A percentile compares a stretch with the other conserved stretches of the same genome.
Conservation (phyloP, 2,888 invertebrate genomes). For the Chalcosyrphus nemorum region DNA sequence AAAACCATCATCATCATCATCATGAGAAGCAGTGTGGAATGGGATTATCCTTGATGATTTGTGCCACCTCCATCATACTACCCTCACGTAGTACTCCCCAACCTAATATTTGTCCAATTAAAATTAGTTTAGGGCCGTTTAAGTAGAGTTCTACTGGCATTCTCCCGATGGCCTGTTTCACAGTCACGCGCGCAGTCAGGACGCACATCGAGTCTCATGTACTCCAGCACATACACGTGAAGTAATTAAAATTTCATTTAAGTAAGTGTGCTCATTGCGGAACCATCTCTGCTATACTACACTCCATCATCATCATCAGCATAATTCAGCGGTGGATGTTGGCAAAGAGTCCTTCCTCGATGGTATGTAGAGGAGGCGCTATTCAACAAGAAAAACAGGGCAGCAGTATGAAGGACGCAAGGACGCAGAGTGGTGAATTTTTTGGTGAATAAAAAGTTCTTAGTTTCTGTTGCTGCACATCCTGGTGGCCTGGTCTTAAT, state of each 20-base stretch:
- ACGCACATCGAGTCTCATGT: background rate
- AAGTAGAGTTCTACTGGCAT: background rate
- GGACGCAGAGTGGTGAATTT: background rate
- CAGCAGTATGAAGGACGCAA: background rate
- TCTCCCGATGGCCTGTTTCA: conserved; percentile 13
- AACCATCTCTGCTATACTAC: background rate
- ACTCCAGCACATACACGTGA: conserved; percentile 33
- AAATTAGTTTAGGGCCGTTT: conserved; percentile 47
- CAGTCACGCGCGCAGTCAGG: conserved; percentile 24
- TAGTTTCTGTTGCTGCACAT: conserved; percentile 5
- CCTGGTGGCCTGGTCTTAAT: background rate
- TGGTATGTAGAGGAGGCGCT: conserved; percentile 1
- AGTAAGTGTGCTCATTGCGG: conserved; percentile 58
- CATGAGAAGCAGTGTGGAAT: background rate
- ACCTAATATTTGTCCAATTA: conserved; percentile 43
- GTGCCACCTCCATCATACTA: background rate
- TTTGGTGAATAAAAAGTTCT: conserved; percentile 1
- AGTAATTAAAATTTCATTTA: conserved; percentile 68
- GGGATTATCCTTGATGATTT: conserved; percentile 1
- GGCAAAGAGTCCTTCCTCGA: no score
- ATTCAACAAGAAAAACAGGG: background rate
- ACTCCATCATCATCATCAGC: conserved; percentile 30
- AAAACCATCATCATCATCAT: conserved; percentile 3
- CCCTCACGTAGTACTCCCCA: background rate
- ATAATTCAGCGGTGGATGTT: conserved; percentile 38